Conservation (phyloP, 2,888 invertebrate species). For the Neria commutata region DNA sequence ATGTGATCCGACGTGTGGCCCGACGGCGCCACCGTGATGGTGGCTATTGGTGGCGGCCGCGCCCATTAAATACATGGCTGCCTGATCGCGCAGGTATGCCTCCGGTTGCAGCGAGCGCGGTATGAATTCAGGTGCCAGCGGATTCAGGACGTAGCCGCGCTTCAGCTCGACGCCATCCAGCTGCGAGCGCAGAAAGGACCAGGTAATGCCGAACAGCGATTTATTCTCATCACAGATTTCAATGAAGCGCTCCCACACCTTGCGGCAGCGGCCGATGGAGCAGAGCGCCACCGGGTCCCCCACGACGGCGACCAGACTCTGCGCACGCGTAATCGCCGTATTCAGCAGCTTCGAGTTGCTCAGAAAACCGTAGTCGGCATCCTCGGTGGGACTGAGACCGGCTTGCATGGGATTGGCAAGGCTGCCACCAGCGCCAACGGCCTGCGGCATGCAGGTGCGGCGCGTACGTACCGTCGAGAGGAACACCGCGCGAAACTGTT, state of each 20-base stretch:
- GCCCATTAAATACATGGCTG: constrained; percentile 52
- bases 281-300: constrained; percentile 84
- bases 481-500: constrained; percentile 83
- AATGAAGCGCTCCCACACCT: constrained; percentile 81
- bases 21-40: constrained; percentile 37
- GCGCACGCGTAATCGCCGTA: constrained; percentile 82
- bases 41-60: constrained; percentile 24
- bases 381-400: constrained; percentile 58
- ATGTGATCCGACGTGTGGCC: constrained; percentile 26
- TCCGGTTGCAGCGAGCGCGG: constrained; percentile 67
- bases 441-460: constrained; percentile 69
- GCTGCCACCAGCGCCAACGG: constrained; percentile 23
- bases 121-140: constrained; percentile 80
- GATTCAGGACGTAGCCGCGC: constrained; percentile 79
- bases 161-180: constrained; percentile 77
- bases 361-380: constrained; percentile 80
- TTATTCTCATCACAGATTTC: constrained; percentile 74
- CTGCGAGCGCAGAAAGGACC: constrained; percentile 71
- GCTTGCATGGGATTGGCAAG: too few species aligned
- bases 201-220: constrained; percentile 75
- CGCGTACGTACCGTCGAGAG: constrained; percentile 77
- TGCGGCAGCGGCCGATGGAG: constrained; percentile 79
- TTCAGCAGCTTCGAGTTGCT: constrained; percentile 82
- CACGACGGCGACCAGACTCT: constrained; percentile 81
- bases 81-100: constrained; percentile 62